phyloP scores from a whole-genome alignment of 2,888 invertebrate species.

The Amphimallon solstitiale region DNA sequence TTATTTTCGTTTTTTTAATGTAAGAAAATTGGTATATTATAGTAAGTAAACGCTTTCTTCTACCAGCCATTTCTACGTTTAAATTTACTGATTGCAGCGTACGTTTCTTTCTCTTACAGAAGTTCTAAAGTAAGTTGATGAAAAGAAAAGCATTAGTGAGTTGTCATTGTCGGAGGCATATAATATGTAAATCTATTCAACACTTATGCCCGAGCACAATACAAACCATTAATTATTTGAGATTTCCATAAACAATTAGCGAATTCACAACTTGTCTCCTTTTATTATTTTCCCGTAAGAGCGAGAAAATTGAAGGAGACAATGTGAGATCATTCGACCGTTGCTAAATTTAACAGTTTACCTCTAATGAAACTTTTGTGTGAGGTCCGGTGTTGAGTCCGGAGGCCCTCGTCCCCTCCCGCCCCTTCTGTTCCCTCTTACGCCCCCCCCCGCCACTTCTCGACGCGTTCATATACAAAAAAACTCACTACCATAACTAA shows the following conservation, averaged over 20 bases:
- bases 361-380: constrained; percentile 56
- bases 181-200: too few relatives aligned
- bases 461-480: constrained; percentile 4
- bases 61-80: too few relatives aligned
- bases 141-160: too few relatives aligned
- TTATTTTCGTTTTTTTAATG: too few relatives aligned
- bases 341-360: constrained; percentile 59
- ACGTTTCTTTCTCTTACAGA: too few relatives aligned
- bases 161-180: too few relatives aligned
- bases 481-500: constrained; percentile 38
- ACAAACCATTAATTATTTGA: constrained; percentile 2
- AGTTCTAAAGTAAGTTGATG: too few relatives aligned
- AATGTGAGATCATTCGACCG: constrained; percentile 51
- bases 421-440: neutral
- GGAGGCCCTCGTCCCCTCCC: constrained; percentile 29
- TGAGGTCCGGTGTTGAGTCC: constrained; percentile 56
- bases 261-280: constrained; percentile 18
- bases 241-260: constrained; percentile 28
- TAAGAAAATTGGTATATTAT: too few relatives aligned
- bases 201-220: constrained; percentile 4
- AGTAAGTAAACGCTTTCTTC: too few relatives aligned
- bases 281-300: neutral
- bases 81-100: too few relatives aligned
- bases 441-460: constrained; percentile 1
- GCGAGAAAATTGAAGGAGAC: constrained; percentile 13